Evolutionary conservation across 2,888 invertebrate species (phyloP).

Genomic region (Tinea pellionella): DNA sequence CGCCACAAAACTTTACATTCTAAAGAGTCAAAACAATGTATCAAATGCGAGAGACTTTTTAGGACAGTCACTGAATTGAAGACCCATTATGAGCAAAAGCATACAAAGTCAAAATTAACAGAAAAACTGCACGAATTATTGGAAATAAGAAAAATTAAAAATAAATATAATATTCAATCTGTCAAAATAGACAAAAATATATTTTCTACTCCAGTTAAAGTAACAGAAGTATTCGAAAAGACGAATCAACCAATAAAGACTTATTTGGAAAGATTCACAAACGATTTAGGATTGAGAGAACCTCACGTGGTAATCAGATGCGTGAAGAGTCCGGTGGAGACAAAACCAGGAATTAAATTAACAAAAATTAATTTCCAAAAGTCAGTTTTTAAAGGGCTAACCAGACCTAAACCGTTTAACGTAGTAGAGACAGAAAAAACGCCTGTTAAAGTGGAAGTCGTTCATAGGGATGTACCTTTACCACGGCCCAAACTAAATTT

Average conservation of each 20-base stretch:
- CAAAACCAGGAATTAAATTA: not conserved
- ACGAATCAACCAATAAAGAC: slow-evolving; percentile 26
- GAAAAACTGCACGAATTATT: slow-evolving; percentile 45
- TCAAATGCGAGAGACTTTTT: slow-evolving; percentile 41
- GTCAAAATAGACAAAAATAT: slow-evolving; percentile 20
- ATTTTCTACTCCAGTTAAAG: slow-evolving; percentile 29
- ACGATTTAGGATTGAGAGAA: not conserved
- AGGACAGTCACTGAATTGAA: slow-evolving; percentile 29
- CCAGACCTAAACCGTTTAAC: not conserved
- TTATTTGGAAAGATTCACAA: not conserved
- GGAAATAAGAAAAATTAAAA: slow-evolving; percentile 30
- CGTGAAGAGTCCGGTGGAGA: not conserved
- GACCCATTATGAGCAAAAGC: slow-evolving; percentile 32
- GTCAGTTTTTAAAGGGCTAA: not conserved
- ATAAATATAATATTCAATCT: not conserved
- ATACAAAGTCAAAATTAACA: slow-evolving; percentile 39
- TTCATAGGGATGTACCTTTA: not conserved
- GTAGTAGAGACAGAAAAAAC: not conserved
- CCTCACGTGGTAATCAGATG: not conserved
- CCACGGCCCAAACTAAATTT: not conserved
- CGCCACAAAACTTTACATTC: slow-evolving; percentile 44
- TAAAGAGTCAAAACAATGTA: slow-evolving; percentile 34
- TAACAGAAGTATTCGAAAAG: slow-evolving; percentile 23
- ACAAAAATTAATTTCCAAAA: not conserved
- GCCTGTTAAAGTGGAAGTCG: no score